These are phyloP conservation scores for Mythimna impura DNA, from an alignment of 2,888 invertebrate species.

Conservation along the genomic window DNA sequence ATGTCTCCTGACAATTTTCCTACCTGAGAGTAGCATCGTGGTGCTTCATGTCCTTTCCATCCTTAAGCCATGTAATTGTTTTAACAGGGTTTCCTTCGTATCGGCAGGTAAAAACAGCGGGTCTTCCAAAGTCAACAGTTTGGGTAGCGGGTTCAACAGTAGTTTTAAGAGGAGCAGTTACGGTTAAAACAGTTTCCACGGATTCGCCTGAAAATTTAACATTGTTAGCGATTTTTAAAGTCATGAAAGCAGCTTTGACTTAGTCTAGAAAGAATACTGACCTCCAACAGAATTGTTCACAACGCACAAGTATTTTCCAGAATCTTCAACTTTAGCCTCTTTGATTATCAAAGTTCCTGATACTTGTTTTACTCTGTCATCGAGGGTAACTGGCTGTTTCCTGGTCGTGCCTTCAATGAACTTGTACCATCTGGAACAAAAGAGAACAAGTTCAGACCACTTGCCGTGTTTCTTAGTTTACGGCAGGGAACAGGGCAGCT, in stretches of 20 bases:
- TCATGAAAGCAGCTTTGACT: neutral
- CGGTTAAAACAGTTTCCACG: slow-evolving; percentile 97
- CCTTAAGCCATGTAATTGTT: slow-evolving; percentile 97
- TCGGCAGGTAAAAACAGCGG: slow-evolving; percentile 97
- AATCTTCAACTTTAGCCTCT: slow-evolving; percentile 97
- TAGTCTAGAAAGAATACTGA: slow-evolving; percentile 65
- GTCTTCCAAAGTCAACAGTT: slow-evolving; percentile 97
- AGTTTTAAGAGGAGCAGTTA: slow-evolving; percentile 97
- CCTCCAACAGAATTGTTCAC: slow-evolving; percentile 98
- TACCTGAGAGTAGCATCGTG: slow-evolving; percentile 94
- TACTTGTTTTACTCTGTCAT: slow-evolving; percentile 97
- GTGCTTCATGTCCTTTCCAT: slow-evolving; percentile 96
- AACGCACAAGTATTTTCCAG: slow-evolving; percentile 98
- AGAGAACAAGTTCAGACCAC: slow-evolving; percentile 79
- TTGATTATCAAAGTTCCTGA: slow-evolving; percentile 98
- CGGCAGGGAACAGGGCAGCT: slow-evolving; percentile 10
- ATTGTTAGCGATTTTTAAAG: neutral
- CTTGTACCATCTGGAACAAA: slow-evolving; percentile 97
- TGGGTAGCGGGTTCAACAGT: slow-evolving; percentile 97
- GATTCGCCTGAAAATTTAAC: slow-evolving; percentile 93
- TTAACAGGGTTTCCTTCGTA: slow-evolving; percentile 97
- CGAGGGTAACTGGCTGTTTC: slow-evolving; percentile 96
- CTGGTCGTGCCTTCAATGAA: slow-evolving; percentile 96
- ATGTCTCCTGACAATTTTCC: slow-evolving; percentile 70
- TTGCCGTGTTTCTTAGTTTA: slow-evolving; percentile 14